A percentile compares a stretch with the other conserved stretches of the same genome.
Conservation (phyloP, 2,113 vertebrate species). For the Hemiscyllium ocellatum region DNA sequence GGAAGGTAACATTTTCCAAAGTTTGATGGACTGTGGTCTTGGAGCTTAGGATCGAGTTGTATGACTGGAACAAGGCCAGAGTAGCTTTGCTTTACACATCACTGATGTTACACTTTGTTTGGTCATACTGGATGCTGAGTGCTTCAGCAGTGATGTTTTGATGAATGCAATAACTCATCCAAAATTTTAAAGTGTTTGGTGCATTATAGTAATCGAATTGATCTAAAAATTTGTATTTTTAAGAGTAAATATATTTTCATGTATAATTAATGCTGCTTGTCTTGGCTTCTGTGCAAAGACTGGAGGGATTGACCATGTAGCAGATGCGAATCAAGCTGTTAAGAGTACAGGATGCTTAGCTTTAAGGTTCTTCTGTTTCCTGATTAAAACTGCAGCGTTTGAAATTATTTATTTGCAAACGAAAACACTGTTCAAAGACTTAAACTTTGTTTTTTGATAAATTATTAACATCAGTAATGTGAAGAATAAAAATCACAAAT, state of each 20-base stretch:
- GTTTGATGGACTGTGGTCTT: background rate
- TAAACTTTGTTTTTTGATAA: background rate
- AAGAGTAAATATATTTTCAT: background rate
- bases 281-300: background rate
- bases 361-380: background rate
- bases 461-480: background rate
- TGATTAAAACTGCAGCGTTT: background rate
- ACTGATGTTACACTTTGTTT: background rate
- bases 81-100: background rate
- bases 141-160: background rate
- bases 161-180: background rate
- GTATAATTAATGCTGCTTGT: background rate
- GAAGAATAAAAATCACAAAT: background rate
- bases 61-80: background rate
- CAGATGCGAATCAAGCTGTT: background rate
- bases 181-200: background rate
- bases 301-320: background rate
- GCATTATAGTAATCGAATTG: background rate
- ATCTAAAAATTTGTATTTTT: background rate
- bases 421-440: background rate
- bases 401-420: background rate
- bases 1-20: background rate
- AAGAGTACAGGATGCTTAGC: background rate
- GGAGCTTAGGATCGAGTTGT: background rate
- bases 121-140: background rate